These are phyloP conservation scores for Rhopalosiphum maidis DNA, from an alignment of 1,140 invertebrate species.

Conservation along the genomic window DNA sequence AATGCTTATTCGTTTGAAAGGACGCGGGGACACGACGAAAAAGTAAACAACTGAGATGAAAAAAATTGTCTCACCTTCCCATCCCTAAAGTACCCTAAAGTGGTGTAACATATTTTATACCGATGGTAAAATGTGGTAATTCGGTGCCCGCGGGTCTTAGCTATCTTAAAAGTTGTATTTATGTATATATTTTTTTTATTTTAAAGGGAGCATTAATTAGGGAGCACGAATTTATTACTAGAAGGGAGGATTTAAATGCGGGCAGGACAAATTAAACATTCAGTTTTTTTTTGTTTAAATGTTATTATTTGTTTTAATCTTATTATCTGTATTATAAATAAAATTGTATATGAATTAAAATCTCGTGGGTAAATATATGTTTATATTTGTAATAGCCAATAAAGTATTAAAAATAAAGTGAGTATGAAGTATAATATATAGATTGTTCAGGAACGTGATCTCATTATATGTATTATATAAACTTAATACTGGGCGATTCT, in stretches of 20 bases:
- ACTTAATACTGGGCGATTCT: neutral
- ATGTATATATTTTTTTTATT: neutral
- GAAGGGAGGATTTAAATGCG: neutral
- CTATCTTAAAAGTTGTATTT: constrained; percentile 17
- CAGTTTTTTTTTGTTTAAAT: neutral
- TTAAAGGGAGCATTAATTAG: constrained; percentile 33
- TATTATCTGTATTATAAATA: neutral
- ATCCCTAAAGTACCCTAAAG: constrained; percentile 51
- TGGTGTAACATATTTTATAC: constrained; percentile 49
- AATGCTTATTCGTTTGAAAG: neutral
- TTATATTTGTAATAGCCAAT: neutral
- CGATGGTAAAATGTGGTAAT: constrained; percentile 28
- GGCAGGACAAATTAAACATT: neutral
- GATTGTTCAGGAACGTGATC: neutral
- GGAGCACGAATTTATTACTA: constrained; percentile 25
- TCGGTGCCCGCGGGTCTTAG: neutral
- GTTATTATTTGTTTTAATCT: neutral
- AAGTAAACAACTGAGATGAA: neutral
- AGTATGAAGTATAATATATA: neutral
- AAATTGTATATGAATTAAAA: neutral
- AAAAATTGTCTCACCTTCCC: constrained; percentile 25
- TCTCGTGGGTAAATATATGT: neutral
- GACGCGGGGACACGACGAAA: neutral
- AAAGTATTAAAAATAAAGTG: neutral
- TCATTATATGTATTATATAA: neutral